These are phyloP conservation scores for Tetranychus cinnabarinus DNA, from an alignment of 1,140 invertebrate species.

Conservation along the genomic window DNA sequence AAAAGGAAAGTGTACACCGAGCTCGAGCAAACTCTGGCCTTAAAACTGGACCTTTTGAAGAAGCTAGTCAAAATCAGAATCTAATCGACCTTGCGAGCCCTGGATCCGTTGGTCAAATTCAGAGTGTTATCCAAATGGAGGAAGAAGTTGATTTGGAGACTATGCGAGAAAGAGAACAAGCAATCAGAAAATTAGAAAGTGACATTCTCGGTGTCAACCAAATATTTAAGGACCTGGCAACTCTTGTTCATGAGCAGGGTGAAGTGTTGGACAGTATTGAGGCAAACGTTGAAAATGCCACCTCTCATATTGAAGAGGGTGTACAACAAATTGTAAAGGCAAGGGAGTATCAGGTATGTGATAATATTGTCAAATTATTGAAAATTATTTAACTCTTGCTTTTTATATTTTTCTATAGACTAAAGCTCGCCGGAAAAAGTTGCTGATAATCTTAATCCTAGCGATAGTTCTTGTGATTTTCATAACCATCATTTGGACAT, in stretches of 20 bases:
- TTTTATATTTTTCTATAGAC: neutral
- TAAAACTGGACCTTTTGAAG: conserved; percentile 4
- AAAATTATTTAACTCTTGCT: neutral
- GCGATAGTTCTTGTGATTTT: neutral
- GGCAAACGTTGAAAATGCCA: conserved; percentile 72
- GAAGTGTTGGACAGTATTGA: conserved; percentile 89
- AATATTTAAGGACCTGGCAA: conserved; percentile 91
- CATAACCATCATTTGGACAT: neutral
- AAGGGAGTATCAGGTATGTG: conserved; percentile 43
- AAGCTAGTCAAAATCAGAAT: conserved; percentile 15
- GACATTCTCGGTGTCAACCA: conserved; percentile 90
- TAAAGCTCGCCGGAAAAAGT: neutral
- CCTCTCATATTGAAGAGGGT: conserved; percentile 57
- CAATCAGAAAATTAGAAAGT: conserved; percentile 63
- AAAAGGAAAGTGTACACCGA: conserved; percentile 44
- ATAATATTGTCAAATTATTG: neutral
- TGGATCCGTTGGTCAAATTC: conserved; percentile 9
- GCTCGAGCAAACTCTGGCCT: conserved; percentile 23
- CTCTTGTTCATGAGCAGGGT: conserved; percentile 91
- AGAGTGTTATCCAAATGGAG: conserved; percentile 43
- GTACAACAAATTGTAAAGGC: conserved; percentile 54
- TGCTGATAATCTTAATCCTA: neutral
- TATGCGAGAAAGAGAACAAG: conserved; percentile 66
- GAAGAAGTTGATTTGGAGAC: conserved; percentile 60
- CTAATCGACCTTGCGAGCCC: conserved; percentile 30